Evolutionary conservation across 2,888 invertebrate species (phyloP).

Genomic region (Idaea biselata): DNA sequence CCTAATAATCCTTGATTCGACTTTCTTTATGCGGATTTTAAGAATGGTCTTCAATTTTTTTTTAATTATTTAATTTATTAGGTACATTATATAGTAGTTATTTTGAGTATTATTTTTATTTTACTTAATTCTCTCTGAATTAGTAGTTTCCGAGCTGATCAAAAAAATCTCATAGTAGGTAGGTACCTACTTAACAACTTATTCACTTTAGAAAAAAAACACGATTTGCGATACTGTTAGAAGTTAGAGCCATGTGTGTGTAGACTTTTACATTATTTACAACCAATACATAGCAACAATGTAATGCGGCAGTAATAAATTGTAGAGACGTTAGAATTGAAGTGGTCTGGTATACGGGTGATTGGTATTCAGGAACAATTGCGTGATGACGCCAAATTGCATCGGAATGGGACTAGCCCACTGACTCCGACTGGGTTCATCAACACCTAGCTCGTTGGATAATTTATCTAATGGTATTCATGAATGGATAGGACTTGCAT

Average conservation of each 20-base stretch:
- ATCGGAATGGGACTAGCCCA: slow-evolving; percentile 39
- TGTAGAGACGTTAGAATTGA: background rate
- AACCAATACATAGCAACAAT: background rate
- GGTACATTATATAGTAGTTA: no score
- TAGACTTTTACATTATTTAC: background rate
- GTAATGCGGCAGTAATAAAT: background rate
- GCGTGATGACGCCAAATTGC: slow-evolving; percentile 46
- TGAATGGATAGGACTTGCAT: background rate
- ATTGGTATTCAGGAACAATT: slow-evolving; percentile 44
- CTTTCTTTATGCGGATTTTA: no score
- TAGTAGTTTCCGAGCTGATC: no score
- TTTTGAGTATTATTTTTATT: no score
- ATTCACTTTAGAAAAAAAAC: no score
- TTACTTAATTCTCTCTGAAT: no score
- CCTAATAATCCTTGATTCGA: no score
- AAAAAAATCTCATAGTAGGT: no score
- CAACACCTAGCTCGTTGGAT: slow-evolving; percentile 26
- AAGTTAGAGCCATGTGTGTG: background rate
- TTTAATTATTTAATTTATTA: no score
- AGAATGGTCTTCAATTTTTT: no score
- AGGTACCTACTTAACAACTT: no score
- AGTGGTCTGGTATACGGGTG: slow-evolving; percentile 41
- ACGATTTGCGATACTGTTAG: no score
- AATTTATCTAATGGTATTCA: background rate
- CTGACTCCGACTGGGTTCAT: slow-evolving; percentile 35